Percentiles rank a stretch among this genome's conserved stretches.
phyloP scores from a whole-genome alignment of 2,888 invertebrate species.

The Sisyra terminalis region DNA sequence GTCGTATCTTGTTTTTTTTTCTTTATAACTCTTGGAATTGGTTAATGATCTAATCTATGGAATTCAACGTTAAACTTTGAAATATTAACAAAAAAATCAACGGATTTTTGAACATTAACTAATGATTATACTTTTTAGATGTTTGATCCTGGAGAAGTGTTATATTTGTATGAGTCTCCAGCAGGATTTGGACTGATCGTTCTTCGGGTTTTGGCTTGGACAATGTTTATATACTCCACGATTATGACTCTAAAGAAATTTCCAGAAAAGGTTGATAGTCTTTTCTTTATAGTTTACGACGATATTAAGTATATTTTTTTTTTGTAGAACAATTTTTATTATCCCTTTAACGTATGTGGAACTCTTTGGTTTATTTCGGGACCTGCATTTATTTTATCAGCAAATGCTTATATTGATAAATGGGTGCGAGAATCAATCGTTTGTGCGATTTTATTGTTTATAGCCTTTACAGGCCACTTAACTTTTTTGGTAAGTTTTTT shows the following conservation, averaged over 20 bases:
- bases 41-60: no score
- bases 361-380: constrained; percentile 78
- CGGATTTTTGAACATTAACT: no score
- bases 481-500: constrained; percentile 52
- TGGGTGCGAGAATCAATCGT: constrained; percentile 66
- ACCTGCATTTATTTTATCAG: constrained; percentile 59
- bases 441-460: constrained; percentile 41
- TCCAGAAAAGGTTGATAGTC: constrained; percentile 72
- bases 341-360: constrained; percentile 65
- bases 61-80: no score
- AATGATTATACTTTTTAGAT: constrained; percentile 32
- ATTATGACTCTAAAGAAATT: constrained; percentile 67
- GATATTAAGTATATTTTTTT: neutral
- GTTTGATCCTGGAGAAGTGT: constrained; percentile 81
- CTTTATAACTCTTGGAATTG: no score
- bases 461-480: constrained; percentile 43
- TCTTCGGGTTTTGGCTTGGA: constrained; percentile 63
- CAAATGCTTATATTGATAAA: constrained; percentile 63
- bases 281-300: constrained; percentile 7
- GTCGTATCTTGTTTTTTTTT: no score
- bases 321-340: constrained; percentile 55
- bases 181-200: constrained; percentile 72
- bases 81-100: no score
- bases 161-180: constrained; percentile 81
- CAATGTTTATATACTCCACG: constrained; percentile 51